These are phyloP conservation scores for Brachionus calyciflorus DNA, from an alignment of 1,140 invertebrate genomes.

Conservation along the genomic window DNA sequence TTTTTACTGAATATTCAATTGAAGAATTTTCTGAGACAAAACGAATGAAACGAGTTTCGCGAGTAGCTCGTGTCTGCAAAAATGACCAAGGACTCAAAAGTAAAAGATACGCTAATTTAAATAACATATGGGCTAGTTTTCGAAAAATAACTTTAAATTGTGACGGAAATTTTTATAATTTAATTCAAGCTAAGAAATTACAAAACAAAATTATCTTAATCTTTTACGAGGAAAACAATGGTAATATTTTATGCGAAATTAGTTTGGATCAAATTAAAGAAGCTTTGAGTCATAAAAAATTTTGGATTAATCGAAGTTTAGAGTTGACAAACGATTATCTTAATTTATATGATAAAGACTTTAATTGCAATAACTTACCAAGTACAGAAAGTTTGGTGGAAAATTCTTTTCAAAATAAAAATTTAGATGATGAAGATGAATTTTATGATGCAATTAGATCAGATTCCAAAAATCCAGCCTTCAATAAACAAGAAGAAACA, in stretches of 20 bases:
- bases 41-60: background rate
- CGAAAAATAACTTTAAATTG: constrained; percentile 8
- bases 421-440: constrained; percentile 8
- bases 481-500: background rate
- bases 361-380: constrained; percentile 15
- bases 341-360: background rate
- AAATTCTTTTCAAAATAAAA: background rate
- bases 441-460: background rate
- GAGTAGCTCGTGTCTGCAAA: constrained; percentile 14
- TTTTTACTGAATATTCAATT: constrained; percentile 38
- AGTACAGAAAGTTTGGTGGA: background rate
- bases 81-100: background rate
- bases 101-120: background rate
- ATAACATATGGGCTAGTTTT: background rate
- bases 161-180: background rate
- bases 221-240: background rate
- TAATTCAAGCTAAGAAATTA: background rate
- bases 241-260: background rate
- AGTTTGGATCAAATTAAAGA: background rate
- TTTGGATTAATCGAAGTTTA: constrained; percentile 4
- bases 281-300: constrained; percentile 1
- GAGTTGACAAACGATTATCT: background rate
- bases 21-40: background rate
- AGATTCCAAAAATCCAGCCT: background rate
- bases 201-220: background rate